Percentiles rank a stretch among this genome's conserved stretches.
Conservation (phyloP, 2,797 vertebrate genomes). For the Pteronotus mesoamericanus region DNA sequence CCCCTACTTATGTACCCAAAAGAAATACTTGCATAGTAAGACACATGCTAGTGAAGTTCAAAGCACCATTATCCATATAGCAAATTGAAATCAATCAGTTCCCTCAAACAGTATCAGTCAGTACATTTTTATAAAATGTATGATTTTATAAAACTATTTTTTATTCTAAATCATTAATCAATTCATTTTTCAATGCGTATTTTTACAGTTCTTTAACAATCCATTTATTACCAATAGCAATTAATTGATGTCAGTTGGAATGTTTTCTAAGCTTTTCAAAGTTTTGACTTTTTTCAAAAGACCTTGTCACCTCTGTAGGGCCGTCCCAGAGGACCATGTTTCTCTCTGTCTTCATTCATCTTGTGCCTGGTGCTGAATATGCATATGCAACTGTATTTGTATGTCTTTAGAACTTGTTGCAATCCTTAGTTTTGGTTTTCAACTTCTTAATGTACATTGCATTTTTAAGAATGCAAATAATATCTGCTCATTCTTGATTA, state of each 20-base stretch:
- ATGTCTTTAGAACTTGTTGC: fast-evolving
- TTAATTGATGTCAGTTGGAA: background rate
- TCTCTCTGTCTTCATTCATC: background rate
- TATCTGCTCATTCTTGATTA: background rate
- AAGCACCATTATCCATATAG: background rate
- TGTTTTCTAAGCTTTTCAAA: background rate
- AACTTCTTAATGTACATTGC: fast-evolving
- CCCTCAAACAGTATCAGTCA: background rate
- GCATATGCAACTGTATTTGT: fast-evolving
- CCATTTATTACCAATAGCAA: background rate
- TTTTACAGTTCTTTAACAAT: background rate
- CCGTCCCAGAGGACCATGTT: fast-evolving
- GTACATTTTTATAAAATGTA: background rate
- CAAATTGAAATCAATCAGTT: background rate
- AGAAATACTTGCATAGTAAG: background rate
- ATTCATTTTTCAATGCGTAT: background rate
- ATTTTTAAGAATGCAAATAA: background rate
- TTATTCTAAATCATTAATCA: background rate
- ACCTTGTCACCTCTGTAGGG: too few species aligned
- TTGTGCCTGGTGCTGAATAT: background rate
- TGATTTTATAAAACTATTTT: background rate
- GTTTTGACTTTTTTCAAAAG: background rate
- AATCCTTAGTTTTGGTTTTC: background rate
- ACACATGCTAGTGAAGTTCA: background rate
- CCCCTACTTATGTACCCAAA: too few species aligned